Evolutionary conservation across 2,113 vertebrate species (phyloP), one percentile per base, ranked within the genome.

Genomic region (Paraplagusia blochii): DNA sequence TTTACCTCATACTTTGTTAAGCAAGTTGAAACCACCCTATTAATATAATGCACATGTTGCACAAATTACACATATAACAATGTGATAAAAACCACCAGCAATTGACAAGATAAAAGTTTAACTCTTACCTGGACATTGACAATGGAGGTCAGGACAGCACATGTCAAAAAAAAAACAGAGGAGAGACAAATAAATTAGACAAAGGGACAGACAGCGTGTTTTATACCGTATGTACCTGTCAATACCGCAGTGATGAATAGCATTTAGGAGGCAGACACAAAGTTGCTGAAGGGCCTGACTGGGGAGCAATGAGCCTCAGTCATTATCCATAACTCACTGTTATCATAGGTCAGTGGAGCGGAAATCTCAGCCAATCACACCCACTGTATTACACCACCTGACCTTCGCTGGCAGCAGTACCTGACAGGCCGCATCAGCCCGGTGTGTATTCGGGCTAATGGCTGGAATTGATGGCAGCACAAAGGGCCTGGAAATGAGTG

Each of bases 111-210:
- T 4, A 46, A 14, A 57, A 4, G 1, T 3, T 3, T 11, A 54
- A 40, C 11, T 80, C 77, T 77, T 81, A 85, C 83, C 83, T 85
- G 83, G 75, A 38, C 12, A 39, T 14, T 9, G 59, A 64, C 3
- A 50, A 35, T 35, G 43, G 22, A 8, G 42, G 56, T 15, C 67
- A 52, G 43, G 19, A 53, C 11, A 15, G 44, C 45, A 11, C 42
- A 80, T 83, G 58, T 36, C 44, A 54, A 14, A 50, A n/a, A 66
- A 58, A 50, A 5, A 15, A 73, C 8, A n/a, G 34, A 62, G 34
- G 14, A 58, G 51, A 75, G 52, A 68, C 8, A 72, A 42, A 63
- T 17, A 58, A 12, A 62, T 74, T 59, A 83, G 58, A n/a, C 1
- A 4, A 74, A 64, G 49, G 22, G 63, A 74, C 57, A 66, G 51